Percentiles rank a stretch among this genome's conserved stretches.
Conservation (phyloP, 2,888 invertebrate species). For the Polyommatus icarus region DNA sequence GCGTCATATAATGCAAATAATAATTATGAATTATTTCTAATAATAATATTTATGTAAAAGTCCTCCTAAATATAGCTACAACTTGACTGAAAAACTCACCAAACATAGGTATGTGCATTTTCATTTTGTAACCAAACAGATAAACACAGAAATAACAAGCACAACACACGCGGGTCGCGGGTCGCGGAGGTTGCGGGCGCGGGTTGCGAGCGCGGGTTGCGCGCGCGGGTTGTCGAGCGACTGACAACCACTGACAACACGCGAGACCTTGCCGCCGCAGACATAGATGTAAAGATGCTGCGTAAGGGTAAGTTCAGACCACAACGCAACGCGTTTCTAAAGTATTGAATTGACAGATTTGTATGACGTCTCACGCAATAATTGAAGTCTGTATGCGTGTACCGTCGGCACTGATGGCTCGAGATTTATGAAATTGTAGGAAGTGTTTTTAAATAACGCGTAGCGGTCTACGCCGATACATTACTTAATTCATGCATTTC, state of each 20-base stretch:
- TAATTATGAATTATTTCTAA: not conserved
- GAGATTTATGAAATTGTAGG: too few species aligned
- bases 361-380: too few species aligned
- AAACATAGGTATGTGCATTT: not conserved
- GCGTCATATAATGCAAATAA: not conserved
- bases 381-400: too few species aligned
- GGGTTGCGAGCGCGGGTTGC: conserved; percentile 1
- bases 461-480: too few species aligned
- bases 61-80: not conserved
- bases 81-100: not conserved
- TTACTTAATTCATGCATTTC: too few species aligned
- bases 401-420: too few species aligned
- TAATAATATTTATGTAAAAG: not conserved
- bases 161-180: conserved; percentile 15
- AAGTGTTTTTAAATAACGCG: too few species aligned
- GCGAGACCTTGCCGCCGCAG: not conserved
- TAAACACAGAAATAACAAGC: not conserved
- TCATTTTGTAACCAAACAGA: not conserved
- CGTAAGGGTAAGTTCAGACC: not conserved
- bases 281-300: not conserved
- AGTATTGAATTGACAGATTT: too few species aligned
- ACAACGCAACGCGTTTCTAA: not conserved
- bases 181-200: not conserved
- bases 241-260: conserved; percentile 6
- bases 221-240: not conserved